Conservation (phyloP, 2,113 vertebrate genomes). For the Heteronetta atricapilla region DNA sequence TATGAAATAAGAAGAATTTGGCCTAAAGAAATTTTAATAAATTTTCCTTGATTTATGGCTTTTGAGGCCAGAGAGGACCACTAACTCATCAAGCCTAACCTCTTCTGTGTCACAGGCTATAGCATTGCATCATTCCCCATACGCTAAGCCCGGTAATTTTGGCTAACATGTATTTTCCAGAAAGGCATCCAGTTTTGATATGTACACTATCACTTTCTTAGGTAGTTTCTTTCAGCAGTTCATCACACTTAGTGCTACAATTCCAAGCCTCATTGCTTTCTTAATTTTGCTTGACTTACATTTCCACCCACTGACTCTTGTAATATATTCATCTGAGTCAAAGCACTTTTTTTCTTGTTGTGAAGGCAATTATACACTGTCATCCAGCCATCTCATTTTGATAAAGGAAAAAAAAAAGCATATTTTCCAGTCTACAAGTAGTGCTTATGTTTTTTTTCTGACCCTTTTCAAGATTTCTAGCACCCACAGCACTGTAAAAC, state of each 20-base stretch:
- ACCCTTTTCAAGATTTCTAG: neutral
- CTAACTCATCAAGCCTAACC: neutral
- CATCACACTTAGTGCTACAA: slow-evolving; percentile 10
- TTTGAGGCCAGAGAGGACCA: neutral
- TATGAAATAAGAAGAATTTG: neutral
- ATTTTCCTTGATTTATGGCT: neutral
- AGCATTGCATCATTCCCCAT: neutral
- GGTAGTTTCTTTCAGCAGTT: slow-evolving; percentile 25
- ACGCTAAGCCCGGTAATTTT: neutral
- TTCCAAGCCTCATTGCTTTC: neutral
- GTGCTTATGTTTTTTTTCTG: neutral
- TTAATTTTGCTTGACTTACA: slow-evolving; percentile 35
- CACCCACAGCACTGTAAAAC: neutral
- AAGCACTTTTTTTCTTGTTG: neutral
- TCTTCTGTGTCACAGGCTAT: neutral
- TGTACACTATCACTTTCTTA: neutral
- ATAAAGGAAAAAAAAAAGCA: slow-evolving; percentile 1
- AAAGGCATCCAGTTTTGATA: neutral
- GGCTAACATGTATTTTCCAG: neutral
- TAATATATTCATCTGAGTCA: slow-evolving; percentile 25
- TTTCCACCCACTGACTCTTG: slow-evolving; percentile 52
- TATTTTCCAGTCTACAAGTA: neutral
- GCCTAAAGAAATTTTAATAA: neutral
- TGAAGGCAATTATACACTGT: slow-evolving; percentile 36
- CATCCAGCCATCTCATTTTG: slow-evolving; percentile 23